Base-by-base conservation (phyloP, 1,140 invertebrate species). In the Octopus sinensis region DNA sequence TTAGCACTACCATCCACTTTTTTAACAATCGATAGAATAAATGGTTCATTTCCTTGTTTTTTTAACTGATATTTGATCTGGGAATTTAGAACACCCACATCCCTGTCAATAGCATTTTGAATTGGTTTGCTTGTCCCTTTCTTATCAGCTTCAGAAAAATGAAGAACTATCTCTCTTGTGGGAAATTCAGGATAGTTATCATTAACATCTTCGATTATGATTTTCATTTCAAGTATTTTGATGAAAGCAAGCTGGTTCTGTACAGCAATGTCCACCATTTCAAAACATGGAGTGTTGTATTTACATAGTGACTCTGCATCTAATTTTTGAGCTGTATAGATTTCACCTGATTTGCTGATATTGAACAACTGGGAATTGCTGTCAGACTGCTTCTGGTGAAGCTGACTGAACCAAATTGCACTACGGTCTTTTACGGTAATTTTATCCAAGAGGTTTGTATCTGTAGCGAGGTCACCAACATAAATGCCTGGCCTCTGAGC, bases 111-210 rank as follows among this genome's bases (percentile, higher is more conserved):
- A 80, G 84, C 88, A 71, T 80, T 87, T 43, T 76, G 86, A 81
- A 89, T 96, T 95, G 52, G 91, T 3, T 95, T 95, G 90, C 96
- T 95, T 23, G 94, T 92, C 0, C 81, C 86, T n/a, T 84, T 85
- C 53, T 85, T 71, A 79, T 85, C 82, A 2, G 85, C 80, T 94
- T 95, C 90, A n/a, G 85, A 82, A 10, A 91, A 85, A 23, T 76
- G 78, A 56, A 89, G 82, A 75, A 79, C 86, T 17, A 86, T 77
- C 12, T 81, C 81, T 52, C 82, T 81, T 13, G 81, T 79, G 1
- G 87, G 86, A 90, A 98, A 98, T 10, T 93, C 91, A 0, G 97
- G 97, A 6, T 95, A 93, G 91, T 98, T 98, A 92, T 98, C 97
- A 89, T 98, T 99, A 23, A 95, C 96, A 89, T 98, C 97, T 13